Evolutionary conservation across 1,140 invertebrate genomes (phyloP).

Genomic region (Drosophila mojavensis): DNA sequence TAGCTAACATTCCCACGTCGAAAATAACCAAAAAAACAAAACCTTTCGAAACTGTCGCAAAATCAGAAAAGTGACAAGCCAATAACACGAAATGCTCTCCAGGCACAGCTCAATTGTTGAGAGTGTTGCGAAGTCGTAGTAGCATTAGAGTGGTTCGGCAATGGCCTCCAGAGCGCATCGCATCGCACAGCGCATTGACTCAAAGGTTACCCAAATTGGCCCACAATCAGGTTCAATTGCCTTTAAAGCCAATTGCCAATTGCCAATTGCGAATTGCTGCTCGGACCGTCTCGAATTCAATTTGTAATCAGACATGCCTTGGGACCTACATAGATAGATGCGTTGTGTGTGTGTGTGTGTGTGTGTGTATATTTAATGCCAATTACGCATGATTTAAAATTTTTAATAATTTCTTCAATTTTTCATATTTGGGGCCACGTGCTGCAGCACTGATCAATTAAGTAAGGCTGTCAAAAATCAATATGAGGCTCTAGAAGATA

Average conservation of each 20-base stretch:
- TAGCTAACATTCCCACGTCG: conserved; percentile 50
- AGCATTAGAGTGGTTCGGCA: conserved; percentile 26
- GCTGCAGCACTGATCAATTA: conserved; percentile 29
- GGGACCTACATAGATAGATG: conserved; percentile 6
- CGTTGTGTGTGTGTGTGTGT: background rate
- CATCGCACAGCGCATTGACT: conserved; percentile 43
- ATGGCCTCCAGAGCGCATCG: conserved; percentile 40
- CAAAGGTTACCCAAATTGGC: conserved; percentile 67
- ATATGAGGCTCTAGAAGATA: too few species aligned
- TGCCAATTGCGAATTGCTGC: background rate
- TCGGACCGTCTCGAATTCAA: conserved; percentile 42
- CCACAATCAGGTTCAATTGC: conserved; percentile 70
- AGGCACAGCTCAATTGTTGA: conserved; percentile 2
- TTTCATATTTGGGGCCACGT: conserved; percentile 13
- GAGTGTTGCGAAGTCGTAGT: too few species aligned
- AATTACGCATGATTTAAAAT: conserved; percentile 72
- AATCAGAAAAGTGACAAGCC: conserved; percentile 61
- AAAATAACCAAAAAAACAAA: background rate
- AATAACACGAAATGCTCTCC: conserved; percentile 56
- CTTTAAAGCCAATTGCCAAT: conserved; percentile 36
- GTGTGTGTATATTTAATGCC: conserved; percentile 13
- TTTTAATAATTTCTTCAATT: conserved; percentile 15
- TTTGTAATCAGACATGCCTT: conserved; percentile 55
- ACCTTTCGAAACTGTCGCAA: conserved; percentile 68
- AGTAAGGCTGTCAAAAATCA: background rate